Conservation (phyloP, 2,888 invertebrate species). For the Nemotelus nigrinus region DNA sequence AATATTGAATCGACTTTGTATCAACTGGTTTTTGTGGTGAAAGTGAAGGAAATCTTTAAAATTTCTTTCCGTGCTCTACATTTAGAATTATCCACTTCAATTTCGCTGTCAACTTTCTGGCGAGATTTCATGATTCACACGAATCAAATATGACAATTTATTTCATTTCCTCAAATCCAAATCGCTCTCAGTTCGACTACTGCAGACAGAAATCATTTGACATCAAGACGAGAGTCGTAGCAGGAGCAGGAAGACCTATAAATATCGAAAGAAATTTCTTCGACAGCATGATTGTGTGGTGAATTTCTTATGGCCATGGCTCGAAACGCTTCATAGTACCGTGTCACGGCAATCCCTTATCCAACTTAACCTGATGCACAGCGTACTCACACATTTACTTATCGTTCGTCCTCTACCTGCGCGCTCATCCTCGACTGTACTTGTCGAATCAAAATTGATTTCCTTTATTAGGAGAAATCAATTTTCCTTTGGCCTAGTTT, state of each 20-base stretch:
- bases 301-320: constrained; percentile 20
- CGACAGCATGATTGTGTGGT: background rate
- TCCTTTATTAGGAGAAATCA: constrained; percentile 18
- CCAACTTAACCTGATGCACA: background rate
- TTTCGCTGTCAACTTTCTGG: too few relatives aligned
- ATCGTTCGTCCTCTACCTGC: background rate
- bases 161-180: too few relatives aligned
- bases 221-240: constrained; percentile 9
- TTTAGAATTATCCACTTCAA: too few relatives aligned
- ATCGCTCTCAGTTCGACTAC: background rate
- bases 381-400: background rate
- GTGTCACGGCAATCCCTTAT: background rate
- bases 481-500: background rate
- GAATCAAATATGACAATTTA: too few relatives aligned
- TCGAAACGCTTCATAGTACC: background rate
- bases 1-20: too few relatives aligned
- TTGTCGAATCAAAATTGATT: constrained; percentile 14
- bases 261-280: constrained; percentile 11
- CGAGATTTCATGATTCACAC: too few relatives aligned
- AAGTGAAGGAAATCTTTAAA: too few relatives aligned
- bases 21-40: too few relatives aligned
- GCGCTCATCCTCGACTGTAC: background rate
- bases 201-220: background rate
- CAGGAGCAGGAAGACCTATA: background rate
- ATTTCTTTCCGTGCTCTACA: too few relatives aligned